Evolutionary conservation across 2,113 vertebrate genomes (phyloP).

Genomic region (Leucopternis melanops): DNA sequence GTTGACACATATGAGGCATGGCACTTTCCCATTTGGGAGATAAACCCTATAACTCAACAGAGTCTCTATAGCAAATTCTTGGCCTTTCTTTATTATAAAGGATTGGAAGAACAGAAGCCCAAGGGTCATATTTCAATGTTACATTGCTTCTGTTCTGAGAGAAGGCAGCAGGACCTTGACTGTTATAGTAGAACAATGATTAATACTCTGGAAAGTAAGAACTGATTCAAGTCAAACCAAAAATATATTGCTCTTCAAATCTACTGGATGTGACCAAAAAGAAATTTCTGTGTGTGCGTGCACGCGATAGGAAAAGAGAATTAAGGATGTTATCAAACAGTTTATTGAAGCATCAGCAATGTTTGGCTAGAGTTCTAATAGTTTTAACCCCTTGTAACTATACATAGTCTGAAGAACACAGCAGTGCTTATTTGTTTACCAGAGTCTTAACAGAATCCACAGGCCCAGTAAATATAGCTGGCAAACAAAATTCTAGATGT

Average conservation of each 20-base stretch:
- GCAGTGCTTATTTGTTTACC: neutral
- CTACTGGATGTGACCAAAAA: neutral
- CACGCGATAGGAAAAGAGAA: neutral
- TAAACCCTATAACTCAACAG: slow-evolving; percentile 66
- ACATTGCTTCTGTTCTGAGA: slow-evolving; percentile 50
- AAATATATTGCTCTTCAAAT: slow-evolving; percentile 34
- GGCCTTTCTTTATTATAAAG: slow-evolving; percentile 61
- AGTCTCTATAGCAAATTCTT: slow-evolving; percentile 57
- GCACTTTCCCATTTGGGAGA: slow-evolving; percentile 55
- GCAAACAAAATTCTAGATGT: neutral
- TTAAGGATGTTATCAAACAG: neutral
- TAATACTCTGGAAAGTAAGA: slow-evolving; percentile 59
- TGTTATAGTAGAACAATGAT: slow-evolving; percentile 56
- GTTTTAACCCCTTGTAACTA: neutral
- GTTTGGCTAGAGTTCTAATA: neutral
- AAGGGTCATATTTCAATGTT: slow-evolving; percentile 67
- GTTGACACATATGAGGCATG: slow-evolving; percentile 46
- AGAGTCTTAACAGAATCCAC: neutral
- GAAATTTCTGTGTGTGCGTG: neutral
- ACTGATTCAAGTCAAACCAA: slow-evolving; percentile 48
- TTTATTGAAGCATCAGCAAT: neutral
- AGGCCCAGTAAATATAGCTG: neutral
- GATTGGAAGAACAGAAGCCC: slow-evolving; percentile 42
- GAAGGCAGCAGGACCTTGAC: slow-evolving; percentile 65
- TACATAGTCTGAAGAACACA: neutral